Evolutionary conservation across 1,140 invertebrate genomes (phyloP), one percentile per base, ranked within the genome.

Genomic region (Pseudomyrmex cubaensis): DNA sequence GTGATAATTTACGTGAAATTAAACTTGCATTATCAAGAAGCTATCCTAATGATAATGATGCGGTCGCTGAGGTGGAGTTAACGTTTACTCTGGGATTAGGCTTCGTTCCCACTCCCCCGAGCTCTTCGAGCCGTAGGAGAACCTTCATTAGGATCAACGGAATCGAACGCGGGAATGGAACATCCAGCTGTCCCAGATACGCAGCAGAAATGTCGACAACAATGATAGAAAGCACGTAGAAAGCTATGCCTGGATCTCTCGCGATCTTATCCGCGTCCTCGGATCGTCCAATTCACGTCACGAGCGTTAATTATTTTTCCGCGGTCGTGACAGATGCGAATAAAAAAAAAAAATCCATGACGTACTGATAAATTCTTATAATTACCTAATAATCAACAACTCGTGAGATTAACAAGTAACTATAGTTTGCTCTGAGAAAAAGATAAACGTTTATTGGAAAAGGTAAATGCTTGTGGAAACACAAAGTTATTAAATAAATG

Each of bases 21-120:
- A 87, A 83, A 75, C n/a, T 62, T 54, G 61, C n/a, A 83, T 86
- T 88, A 85, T 85, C 84, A 77, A 73, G 75, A 57, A 85, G 15
- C 35, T 10, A n/a, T 10, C 59, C 35, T 48, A 25, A 75, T 17
- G 48, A 17, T 35, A 56, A 35, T 15, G 76, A 12, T 46, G 48
- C 9, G 44, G 44, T 69, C 9, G 48, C 52, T 67, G 25, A 44
- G 76, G 46, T 62, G 48, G 84, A 85, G 73, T 83, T 87, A 35
- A 67, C 50, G 22, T 83, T 83, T 66, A 63, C 44, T 52, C 8
- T 13, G 5, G 63, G 8, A 15, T 17, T 59, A 66, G 66, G 46
- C 69, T 86, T 48, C n/a, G 12, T 25, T 7, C 20, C 56, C 54
- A 25, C 4, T 0, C 2, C 25, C 25, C 25, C 3, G 25, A 35